Evolutionary conservation across 2,113 vertebrate genomes (phyloP), one percentile per base, ranked within the genome.

Genomic region (Stigmatopora argus): DNA sequence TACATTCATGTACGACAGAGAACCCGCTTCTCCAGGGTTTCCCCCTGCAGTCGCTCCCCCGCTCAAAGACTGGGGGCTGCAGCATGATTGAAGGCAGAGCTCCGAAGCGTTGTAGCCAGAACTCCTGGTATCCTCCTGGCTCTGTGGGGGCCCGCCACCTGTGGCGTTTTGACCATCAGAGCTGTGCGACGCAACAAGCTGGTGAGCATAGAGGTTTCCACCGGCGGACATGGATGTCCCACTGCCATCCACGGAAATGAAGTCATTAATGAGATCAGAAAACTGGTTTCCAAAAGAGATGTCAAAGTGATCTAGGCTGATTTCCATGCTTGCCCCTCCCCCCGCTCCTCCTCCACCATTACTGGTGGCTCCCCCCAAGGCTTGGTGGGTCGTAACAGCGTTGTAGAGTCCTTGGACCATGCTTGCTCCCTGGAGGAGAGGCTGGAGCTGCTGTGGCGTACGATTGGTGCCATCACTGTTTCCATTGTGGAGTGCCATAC

Each of bases 231-330:
- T 90, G 34, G 92, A 69, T n/a, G 92, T 83, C 66, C 92, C 87
- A 64, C 94, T 93, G 65, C 94, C 93, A 70, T 99, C 97, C 75
- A 98, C 96, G 0, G 96, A 96, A 88, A 99, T 99, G 87, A 99
- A 99, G 84, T 99, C 97, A 0, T 96, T 98, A 73, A 99, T 99
- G 86, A 99, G 94, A 90, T 99, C 97, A 10, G 97, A 98, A 84
- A 99, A 99, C 89, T 99, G 97, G 90, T 97, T 99, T 80, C 96
- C 94, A 83, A 99, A 99, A 82, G 97, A 98, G 89, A 99, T 98
- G 83, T 99, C 97, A 55, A 99, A 99, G 89, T 99, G 97, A 86
- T 99, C 97, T 88, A 99, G 88, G 83, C 94, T 99, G 87, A 99
- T 96, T 89, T 99, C 97, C 95, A 99, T 96, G 88, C 94, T 31